phyloP scores from a whole-genome alignment of 2,797 vertebrate genomes.

The Xenentodon cancila region DNA sequence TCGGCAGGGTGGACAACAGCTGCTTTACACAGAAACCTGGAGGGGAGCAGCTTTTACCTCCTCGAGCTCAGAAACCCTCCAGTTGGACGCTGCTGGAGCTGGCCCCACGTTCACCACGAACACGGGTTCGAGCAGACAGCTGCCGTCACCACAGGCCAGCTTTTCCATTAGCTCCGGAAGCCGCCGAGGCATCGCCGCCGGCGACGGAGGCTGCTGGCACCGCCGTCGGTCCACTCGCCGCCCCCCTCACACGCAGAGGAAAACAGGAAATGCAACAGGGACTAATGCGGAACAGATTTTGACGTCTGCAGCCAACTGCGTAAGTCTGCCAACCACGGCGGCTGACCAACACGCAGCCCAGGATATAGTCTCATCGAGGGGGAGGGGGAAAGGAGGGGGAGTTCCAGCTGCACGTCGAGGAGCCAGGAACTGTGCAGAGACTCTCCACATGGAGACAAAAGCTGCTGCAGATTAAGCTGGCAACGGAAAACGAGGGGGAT shows the following conservation, averaged over 20 bases:
- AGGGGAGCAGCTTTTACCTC: constrained; percentile 3
- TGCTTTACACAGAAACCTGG: constrained; percentile 49
- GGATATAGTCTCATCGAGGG: constrained; percentile 40
- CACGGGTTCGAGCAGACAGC: constrained; percentile 44
- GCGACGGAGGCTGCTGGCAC: constrained; percentile 56
- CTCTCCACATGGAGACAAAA: constrained; percentile 20
- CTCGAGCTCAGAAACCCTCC: no score
- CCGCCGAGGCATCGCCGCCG: constrained; percentile 53
- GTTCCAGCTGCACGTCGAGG: constrained; percentile 38
- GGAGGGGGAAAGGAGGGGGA: not conserved
- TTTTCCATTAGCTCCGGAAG: constrained; percentile 65
- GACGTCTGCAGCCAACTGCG: constrained; percentile 58
- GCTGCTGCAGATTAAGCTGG: constrained; percentile 14
- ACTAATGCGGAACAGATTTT: constrained; percentile 74
- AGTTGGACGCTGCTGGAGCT: constrained; percentile 4
- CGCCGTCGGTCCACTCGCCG: constrained; percentile 23
- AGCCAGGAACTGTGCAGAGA: constrained; percentile 37
- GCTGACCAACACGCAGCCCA: constrained; percentile 51
- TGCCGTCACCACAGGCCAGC: constrained; percentile 52
- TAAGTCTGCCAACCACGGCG: constrained; percentile 55
- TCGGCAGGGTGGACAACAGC: no score
- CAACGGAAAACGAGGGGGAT: constrained; percentile 20
- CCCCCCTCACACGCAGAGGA: constrained; percentile 33
- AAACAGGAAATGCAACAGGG: constrained; percentile 65
- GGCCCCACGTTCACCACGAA: constrained; percentile 8